These are phyloP conservation scores for Seira musarum DNA, from an alignment of 2,888 invertebrate species.

Conservation along the genomic window DNA sequence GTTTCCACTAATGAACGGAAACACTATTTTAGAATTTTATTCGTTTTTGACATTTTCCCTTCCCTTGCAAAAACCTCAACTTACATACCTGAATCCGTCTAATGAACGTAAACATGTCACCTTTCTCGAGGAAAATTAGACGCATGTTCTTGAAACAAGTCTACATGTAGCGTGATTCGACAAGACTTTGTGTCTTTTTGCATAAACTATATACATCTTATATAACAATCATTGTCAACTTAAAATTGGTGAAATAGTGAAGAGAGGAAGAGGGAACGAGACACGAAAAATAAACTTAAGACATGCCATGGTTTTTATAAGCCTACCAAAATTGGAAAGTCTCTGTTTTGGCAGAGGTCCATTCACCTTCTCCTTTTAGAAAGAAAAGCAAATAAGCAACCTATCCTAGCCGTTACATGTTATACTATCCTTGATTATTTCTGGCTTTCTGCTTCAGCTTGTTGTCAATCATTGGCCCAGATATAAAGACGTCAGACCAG, in stretches of 20 bases:
- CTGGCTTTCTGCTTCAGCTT: constrained; percentile 30
- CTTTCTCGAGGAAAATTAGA: neutral
- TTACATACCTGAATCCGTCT: neutral
- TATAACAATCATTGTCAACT: neutral
- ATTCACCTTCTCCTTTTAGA: constrained; percentile 48
- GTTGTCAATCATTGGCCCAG: constrained; percentile 54
- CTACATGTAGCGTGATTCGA: too few relatives aligned
- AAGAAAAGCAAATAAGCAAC: too few relatives aligned
- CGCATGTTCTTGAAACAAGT: neutral
- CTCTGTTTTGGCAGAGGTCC: constrained; percentile 52
- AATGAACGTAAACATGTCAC: neutral
- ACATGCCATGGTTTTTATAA: neutral
- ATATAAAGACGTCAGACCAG: constrained; percentile 28
- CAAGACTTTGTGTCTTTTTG: too few relatives aligned
- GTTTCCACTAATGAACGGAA: neutral
- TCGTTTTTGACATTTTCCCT: neutral
- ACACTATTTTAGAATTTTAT: neutral
- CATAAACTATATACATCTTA: too few relatives aligned
- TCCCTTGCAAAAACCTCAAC: neutral
- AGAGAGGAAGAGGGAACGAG: too few relatives aligned
- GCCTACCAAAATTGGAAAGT: constrained; percentile 33
- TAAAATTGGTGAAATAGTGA: neutral
- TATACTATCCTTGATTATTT: constrained; percentile 47
- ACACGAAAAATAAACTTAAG: neutral
- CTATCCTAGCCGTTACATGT: too few relatives aligned